Percentiles rank a stretch among this genome's conserved stretches.
These are phyloP conservation scores for Crossocerus cetratus DNA, from an alignment of 2,888 invertebrate genomes.

Conservation along the genomic window DNA sequence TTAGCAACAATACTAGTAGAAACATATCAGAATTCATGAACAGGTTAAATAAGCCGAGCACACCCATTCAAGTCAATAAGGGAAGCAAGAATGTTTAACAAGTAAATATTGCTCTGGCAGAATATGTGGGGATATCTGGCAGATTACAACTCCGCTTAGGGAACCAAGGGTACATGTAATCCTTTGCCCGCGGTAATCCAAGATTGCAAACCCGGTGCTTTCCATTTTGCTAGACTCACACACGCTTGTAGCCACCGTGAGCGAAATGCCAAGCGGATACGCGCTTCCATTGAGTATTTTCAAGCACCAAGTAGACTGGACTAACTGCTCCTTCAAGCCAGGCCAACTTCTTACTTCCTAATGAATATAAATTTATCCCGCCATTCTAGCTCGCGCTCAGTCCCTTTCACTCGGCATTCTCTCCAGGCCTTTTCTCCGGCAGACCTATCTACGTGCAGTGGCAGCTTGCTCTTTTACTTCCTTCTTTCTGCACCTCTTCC, in stretches of 20 bases:
- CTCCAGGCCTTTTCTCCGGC: background rate
- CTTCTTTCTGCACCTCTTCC: slow-evolving; percentile 14
- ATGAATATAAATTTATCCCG: slow-evolving; percentile 65
- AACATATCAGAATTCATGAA: too few relatives aligned
- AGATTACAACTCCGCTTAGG: too few relatives aligned
- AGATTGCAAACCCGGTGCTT: slow-evolving; percentile 4
- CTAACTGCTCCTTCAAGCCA: slow-evolving; percentile 42
- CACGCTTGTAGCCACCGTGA: slow-evolving; percentile 19
- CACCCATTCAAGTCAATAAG: too few relatives aligned
- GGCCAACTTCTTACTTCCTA: slow-evolving; percentile 58
- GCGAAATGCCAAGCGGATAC: slow-evolving; percentile 46
- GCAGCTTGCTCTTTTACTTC: background rate
- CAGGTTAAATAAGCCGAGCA: too few relatives aligned
- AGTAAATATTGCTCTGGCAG: too few relatives aligned
- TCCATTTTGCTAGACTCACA: slow-evolving; percentile 26
- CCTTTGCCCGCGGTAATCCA: too few relatives aligned
- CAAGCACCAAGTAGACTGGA: slow-evolving; percentile 46
- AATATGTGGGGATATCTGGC: too few relatives aligned
- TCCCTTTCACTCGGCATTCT: slow-evolving; percentile 7
- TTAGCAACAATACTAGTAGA: too few relatives aligned
- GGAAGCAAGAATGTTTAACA: too few relatives aligned
- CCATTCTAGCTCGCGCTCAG: slow-evolving; percentile 14
- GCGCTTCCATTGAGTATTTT: slow-evolving; percentile 57
- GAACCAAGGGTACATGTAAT: too few relatives aligned
- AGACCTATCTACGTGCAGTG: too few relatives aligned